Evolutionary conservation across 2,797 vertebrate genomes (phyloP).

Genomic region (Manis crassicaudata): DNA sequence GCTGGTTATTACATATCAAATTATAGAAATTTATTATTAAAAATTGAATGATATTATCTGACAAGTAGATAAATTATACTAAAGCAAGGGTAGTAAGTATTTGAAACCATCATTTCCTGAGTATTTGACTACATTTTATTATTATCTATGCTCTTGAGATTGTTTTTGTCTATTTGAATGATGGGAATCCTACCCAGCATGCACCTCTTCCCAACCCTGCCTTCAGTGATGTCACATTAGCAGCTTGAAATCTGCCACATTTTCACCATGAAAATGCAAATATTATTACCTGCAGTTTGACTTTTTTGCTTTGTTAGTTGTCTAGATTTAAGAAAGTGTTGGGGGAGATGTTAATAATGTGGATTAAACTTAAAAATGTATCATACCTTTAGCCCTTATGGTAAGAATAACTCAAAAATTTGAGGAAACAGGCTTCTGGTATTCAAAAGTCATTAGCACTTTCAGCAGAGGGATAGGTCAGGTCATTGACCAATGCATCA

Average conservation of each 20-base stretch:
- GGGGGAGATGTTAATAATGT: not conserved
- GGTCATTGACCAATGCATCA: not conserved
- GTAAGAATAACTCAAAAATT: not conserved
- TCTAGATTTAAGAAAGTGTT: not conserved
- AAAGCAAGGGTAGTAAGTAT: not conserved
- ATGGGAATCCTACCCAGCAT: accelerated
- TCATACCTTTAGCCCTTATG: not conserved
- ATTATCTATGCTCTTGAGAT: not conserved
- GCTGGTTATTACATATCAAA: not conserved
- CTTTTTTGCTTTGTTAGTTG: not conserved
- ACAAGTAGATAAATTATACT: not conserved
- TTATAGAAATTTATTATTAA: not conserved
- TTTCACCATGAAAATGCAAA: not conserved
- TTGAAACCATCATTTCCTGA: not conserved
- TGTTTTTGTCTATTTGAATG: not conserved
- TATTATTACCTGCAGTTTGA: not conserved
- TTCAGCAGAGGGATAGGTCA: not conserved
- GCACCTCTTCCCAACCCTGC: accelerated
- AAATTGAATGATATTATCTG: not conserved
- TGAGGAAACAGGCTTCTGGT: not conserved
- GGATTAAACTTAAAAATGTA: not conserved
- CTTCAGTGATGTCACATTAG: not conserved
- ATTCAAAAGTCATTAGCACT: not conserved
- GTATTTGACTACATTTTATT: not conserved
- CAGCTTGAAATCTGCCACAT: accelerated